Conservation (phyloP, 2,113 vertebrate genomes). For the Taurulus bubalis region DNA sequence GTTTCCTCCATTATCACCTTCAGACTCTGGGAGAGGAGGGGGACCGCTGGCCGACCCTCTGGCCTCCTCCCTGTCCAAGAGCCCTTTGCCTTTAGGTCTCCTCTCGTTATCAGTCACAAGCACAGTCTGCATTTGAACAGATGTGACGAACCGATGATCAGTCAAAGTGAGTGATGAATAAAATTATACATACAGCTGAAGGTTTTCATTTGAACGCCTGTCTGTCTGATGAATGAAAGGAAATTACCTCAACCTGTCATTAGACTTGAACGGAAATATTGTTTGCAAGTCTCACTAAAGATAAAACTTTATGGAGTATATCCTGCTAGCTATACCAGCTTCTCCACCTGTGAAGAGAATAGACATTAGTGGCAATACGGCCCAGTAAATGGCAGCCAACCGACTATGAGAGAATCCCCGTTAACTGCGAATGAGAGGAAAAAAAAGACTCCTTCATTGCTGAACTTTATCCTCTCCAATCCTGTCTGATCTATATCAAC, state of each 20-base stretch:
- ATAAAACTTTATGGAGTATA: neutral
- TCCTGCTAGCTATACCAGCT: conserved; percentile 1
- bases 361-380: neutral
- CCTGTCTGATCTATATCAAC: conserved; percentile 66
- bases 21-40: neutral
- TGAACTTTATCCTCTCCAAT: conserved; percentile 59
- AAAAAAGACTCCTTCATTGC: conserved; percentile 42
- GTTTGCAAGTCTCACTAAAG: conserved; percentile 5
- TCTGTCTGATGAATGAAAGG: neutral
- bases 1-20: neutral
- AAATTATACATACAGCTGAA: neutral
- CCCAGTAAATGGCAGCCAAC: conserved; percentile 25
- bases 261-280: conserved; percentile 5
- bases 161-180: conserved; percentile 25
- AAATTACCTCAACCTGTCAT: conserved; percentile 11
- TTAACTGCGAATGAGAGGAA: conserved; percentile 10
- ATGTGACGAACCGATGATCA: conserved; percentile 19
- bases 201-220: conserved; percentile 2
- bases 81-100: conserved; percentile 1
- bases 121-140: conserved; percentile 18
- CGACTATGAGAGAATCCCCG: conserved; percentile 15
- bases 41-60: neutral
- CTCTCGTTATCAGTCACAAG: conserved; percentile 2
- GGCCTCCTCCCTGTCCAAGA: neutral
- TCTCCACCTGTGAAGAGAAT: conserved; percentile 1